Percentiles rank a stretch among this genome's conserved stretches.
These are phyloP conservation scores for Sebastes aleutianus DNA, from an alignment of 2,797 vertebrate species.

Conservation along the genomic window DNA sequence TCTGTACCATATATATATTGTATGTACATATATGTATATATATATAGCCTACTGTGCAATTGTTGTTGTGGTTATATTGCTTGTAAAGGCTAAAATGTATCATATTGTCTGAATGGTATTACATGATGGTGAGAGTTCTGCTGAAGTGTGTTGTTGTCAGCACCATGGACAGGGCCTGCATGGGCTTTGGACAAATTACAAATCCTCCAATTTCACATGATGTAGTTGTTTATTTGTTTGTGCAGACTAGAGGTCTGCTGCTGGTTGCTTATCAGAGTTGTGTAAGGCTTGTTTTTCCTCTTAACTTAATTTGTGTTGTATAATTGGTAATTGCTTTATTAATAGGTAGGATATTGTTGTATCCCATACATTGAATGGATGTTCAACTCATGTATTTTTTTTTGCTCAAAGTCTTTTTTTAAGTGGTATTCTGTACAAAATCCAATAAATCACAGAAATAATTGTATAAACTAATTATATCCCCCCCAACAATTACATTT, in stretches of 20 bases:
- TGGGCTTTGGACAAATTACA: not conserved
- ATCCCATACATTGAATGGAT: not conserved
- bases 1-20: not conserved
- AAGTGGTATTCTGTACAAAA: too few species aligned
- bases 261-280: not conserved
- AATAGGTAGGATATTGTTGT: not conserved
- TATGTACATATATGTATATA: not conserved
- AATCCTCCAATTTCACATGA: not conserved
- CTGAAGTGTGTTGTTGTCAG: not conserved
- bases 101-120: not conserved
- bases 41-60: not conserved
- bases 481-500: too few species aligned
- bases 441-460: too few species aligned
- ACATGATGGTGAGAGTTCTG: not conserved
- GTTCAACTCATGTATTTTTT: not conserved
- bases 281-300: not conserved
- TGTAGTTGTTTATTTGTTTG: not conserved
- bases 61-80: not conserved
- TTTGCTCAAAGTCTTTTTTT: too few species aligned
- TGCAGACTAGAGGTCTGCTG: not conserved
- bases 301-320: not conserved
- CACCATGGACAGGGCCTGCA: not conserved
- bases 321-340: not conserved
- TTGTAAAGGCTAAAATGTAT: not conserved
- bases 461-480: too few species aligned